Conservation (phyloP, 1,140 invertebrate genomes). For the Ceratoteleas bidentatus region DNA sequence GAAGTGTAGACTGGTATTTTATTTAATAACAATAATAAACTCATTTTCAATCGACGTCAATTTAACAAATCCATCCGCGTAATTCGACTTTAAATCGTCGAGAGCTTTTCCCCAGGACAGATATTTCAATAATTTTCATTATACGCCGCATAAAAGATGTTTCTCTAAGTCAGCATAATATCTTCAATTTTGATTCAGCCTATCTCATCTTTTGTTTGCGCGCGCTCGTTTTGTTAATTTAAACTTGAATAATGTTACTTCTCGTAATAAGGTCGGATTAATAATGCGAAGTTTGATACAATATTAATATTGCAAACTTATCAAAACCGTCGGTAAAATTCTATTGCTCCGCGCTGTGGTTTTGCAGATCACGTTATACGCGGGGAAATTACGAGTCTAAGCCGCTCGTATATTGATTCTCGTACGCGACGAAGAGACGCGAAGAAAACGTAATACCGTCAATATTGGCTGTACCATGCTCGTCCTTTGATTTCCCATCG, state of each 20-base stretch:
- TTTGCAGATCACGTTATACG: constrained; percentile 51
- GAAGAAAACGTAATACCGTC: constrained; percentile 65
- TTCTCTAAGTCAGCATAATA: not conserved
- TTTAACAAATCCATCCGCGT: no score
- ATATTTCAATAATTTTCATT: no score
- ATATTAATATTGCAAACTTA: constrained; percentile 40
- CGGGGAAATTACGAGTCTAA: constrained; percentile 54
- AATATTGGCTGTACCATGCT: constrained; percentile 62
- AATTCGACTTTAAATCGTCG: no score
- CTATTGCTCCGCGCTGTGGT: constrained; percentile 31
- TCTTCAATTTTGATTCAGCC: not conserved
- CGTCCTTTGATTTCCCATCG: constrained; percentile 60
- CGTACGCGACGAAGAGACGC: constrained; percentile 43
- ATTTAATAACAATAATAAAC: no score
- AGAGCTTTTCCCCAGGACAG: no score
- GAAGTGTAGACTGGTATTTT: no score
- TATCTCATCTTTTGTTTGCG: constrained; percentile 1
- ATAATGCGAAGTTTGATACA: constrained; percentile 25
- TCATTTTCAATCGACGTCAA: no score
- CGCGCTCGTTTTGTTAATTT: constrained; percentile 13
- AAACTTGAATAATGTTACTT: constrained; percentile 1
- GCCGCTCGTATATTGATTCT: constrained; percentile 52
- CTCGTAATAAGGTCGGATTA: constrained; percentile 13
- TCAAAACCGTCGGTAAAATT: constrained; percentile 43
- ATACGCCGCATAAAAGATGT: not conserved